phyloP scores from a whole-genome alignment of 2,113 vertebrate species.

The Oxyruncus cristatus region DNA sequence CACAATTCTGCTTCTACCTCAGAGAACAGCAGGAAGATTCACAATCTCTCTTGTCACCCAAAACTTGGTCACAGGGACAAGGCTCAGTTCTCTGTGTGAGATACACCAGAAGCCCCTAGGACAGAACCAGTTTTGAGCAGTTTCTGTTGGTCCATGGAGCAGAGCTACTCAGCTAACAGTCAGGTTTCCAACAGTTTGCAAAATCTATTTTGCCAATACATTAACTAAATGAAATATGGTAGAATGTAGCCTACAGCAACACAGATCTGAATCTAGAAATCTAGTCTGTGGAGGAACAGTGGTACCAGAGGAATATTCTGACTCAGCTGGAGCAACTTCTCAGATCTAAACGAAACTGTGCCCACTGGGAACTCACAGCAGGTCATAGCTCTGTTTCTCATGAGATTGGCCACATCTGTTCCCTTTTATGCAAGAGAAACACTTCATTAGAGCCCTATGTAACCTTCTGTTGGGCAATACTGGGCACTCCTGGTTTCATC shows the following conservation, averaged over 20 bases:
- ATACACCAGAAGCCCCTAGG: not conserved
- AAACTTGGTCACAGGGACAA: not conserved
- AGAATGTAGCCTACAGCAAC: not conserved
- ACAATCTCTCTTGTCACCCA: not conserved
- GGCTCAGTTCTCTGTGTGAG: not conserved
- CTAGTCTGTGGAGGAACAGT: not conserved
- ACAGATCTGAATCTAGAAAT: constrained; percentile 17
- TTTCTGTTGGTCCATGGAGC: not conserved
- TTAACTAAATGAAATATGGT: not conserved
- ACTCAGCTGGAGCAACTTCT: constrained; percentile 1
- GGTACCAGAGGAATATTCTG: constrained; percentile 18
- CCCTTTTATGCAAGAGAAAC: constrained; percentile 39
- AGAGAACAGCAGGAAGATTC: not conserved
- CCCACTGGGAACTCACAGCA: constrained; percentile 37
- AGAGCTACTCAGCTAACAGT: not conserved
- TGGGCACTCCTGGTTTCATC: constrained; percentile 50
- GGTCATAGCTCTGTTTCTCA: constrained; percentile 33
- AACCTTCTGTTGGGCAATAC: constrained; percentile 55
- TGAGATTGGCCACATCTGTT: constrained; percentile 56
- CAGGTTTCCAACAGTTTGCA: not conserved
- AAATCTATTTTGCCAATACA: not conserved
- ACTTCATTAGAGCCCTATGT: constrained; percentile 27
- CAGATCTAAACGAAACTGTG: constrained; percentile 17
- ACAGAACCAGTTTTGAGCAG: not conserved
- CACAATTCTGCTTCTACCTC: not conserved